These are phyloP conservation scores for Tetramorium alpestre DNA, from an alignment of 1,140 invertebrate genomes.

Conservation along the genomic window DNA sequence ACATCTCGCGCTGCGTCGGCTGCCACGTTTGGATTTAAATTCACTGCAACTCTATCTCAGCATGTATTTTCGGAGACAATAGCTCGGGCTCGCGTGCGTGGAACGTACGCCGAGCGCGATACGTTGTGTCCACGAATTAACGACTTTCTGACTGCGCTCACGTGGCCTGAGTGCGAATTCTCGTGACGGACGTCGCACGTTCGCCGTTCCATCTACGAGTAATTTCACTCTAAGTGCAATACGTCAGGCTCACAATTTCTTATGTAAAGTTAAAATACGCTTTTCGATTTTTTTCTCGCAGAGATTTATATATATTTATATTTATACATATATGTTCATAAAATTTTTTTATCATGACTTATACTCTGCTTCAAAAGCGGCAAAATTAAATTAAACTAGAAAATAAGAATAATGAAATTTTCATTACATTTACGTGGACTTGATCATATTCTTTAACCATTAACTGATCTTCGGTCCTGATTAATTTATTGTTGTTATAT, in stretches of 20 bases:
- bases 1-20: conserved; percentile 28
- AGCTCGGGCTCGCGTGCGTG: conserved; percentile 28
- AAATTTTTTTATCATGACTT: neutral
- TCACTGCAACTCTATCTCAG: conserved; percentile 44
- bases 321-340: neutral
- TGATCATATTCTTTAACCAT: neutral
- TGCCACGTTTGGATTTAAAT: conserved; percentile 51
- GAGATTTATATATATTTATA: neutral
- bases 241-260: neutral
- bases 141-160: conserved; percentile 56
- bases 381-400: neutral
- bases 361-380: neutral
- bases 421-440: neutral
- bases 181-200: conserved; percentile 5
- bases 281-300: neutral
- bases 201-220: conserved; percentile 22
- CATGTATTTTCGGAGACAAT: conserved; percentile 63
- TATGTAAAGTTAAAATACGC: neutral
- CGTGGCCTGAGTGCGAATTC: conserved; percentile 53
- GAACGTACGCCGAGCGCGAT: conserved; percentile 34
- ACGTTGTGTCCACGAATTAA: conserved; percentile 58
- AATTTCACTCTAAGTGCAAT: conserved; percentile 26
- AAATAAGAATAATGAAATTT: neutral
- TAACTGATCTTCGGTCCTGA: neutral
- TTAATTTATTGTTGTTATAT: neutral